Conservation (phyloP, 1,140 invertebrate genomes). For the Maconellicoccus hirsutus region DNA sequence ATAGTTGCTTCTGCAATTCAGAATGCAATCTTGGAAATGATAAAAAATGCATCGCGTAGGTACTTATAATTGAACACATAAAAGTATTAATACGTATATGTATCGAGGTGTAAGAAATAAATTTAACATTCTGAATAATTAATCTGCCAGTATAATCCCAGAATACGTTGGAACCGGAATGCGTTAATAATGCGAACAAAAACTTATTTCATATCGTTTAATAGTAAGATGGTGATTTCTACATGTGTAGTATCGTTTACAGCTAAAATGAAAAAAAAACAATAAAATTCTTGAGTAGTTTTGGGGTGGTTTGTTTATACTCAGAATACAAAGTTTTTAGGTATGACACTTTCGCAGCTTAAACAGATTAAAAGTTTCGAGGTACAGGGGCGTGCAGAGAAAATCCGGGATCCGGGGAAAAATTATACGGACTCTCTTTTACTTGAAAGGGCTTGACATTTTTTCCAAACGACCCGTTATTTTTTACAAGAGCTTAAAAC, state of each 20-base stretch:
- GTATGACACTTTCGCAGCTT: too few species aligned
- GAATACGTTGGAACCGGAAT: neutral
- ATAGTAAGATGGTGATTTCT: neutral
- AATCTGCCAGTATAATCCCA: neutral
- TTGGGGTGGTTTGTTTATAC: too few species aligned
- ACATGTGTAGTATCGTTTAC: slow-evolving; percentile 4
- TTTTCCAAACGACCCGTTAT: too few species aligned
- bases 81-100: neutral
- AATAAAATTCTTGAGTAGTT: too few species aligned
- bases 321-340: too few species aligned
- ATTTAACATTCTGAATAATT: neutral
- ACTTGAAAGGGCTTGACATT: too few species aligned
- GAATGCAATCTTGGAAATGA: neutral
- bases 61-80: neutral
- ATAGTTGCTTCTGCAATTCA: neutral
- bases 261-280: neutral
- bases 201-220: neutral
- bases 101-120: neutral
- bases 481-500: too few species aligned
- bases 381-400: too few species aligned
- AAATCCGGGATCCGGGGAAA: too few species aligned
- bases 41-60: neutral
- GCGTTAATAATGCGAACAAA: neutral
- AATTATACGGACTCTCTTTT: too few species aligned
- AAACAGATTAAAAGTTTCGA: too few species aligned